Evolutionary conservation across 1,140 invertebrate species (phyloP).

Genomic region (Sweltsa coloradensis): DNA sequence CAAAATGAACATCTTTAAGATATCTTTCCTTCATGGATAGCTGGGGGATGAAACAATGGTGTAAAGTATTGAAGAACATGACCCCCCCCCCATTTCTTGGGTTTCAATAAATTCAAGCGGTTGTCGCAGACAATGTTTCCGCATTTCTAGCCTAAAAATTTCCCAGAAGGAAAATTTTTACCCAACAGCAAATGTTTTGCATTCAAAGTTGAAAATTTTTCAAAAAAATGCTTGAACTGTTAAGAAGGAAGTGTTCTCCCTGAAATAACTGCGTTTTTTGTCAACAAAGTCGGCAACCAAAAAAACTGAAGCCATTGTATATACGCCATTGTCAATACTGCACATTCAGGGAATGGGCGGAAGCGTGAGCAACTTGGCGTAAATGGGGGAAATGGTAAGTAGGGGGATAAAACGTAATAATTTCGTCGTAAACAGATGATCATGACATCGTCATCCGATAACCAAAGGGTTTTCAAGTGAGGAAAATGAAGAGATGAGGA

Average conservation of each 20-base stretch:
- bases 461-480: too few species aligned
- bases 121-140: not conserved
- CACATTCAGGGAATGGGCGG: too few species aligned
- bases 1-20: conserved; percentile 1
- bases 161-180: not conserved
- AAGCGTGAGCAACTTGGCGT: too few species aligned
- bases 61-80: not conserved
- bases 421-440: too few species aligned
- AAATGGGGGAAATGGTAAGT: too few species aligned
- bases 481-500: too few species aligned
- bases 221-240: not conserved
- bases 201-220: not conserved
- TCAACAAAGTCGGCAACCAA: not conserved
- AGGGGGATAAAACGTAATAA: too few species aligned
- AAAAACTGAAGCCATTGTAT: not conserved
- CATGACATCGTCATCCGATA: too few species aligned
- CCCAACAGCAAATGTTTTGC: conserved; percentile 1
- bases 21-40: not conserved
- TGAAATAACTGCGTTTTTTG: not conserved
- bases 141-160: not conserved
- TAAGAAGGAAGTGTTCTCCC: not conserved
- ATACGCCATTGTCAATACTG: too few species aligned
- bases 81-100: not conserved
- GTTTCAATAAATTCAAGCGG: not conserved
- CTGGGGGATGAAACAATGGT: not conserved